Conservation (phyloP, 1,140 invertebrate genomes). For the Lethocerus indicus region DNA sequence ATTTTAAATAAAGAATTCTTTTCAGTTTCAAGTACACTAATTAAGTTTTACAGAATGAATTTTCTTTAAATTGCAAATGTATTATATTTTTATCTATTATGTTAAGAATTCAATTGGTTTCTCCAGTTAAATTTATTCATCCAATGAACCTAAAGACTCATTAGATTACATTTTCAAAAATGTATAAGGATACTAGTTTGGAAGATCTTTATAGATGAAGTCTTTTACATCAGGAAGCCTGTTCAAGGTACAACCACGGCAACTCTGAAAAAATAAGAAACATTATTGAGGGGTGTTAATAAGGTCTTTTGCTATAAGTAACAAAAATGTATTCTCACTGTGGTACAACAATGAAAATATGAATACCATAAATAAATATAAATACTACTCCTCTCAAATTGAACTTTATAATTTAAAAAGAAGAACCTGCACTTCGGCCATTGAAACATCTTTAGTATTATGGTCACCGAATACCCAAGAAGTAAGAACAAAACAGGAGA, state of each 20-base stretch:
- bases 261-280: slow-evolving; percentile 39
- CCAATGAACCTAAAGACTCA: background rate
- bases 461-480: no score
- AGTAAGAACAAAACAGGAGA: no score
- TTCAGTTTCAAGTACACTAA: no score
- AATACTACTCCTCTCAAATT: no score
- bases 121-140: background rate
- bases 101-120: background rate
- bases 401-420: no score
- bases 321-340: background rate
- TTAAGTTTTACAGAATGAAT: no score
- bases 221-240: slow-evolving; percentile 51
- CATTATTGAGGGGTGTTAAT: background rate
- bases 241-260: slow-evolving; percentile 55
- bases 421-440: no score
- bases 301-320: no score
- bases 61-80: no score
- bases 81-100: slow-evolving; percentile 9
- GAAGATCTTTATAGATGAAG: slow-evolving; percentile 57
- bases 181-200: slow-evolving; percentile 40
- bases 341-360: background rate
- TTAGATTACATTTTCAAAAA: background rate
- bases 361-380: no score
- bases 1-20: no score
- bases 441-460: no score